Evolutionary conservation across 2,797 vertebrate species (phyloP).

Genomic region (Balearica regulorum): DNA sequence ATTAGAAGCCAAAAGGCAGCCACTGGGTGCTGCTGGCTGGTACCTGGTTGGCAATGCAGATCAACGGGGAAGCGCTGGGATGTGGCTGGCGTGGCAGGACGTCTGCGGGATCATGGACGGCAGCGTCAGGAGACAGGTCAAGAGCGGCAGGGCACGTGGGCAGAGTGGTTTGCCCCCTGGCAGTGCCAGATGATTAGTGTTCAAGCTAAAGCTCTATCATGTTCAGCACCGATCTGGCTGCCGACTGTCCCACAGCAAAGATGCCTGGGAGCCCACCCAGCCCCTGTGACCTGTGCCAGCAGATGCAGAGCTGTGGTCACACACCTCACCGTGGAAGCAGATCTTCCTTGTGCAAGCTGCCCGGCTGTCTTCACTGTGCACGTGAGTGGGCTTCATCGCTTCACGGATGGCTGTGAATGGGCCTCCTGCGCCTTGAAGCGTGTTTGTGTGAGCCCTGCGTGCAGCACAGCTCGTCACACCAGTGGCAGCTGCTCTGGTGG

Average conservation of each 20-base stretch:
- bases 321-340: not conserved
- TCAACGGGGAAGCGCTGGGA: rapidly evolving
- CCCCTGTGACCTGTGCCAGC: not conserved
- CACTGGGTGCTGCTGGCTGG: not conserved
- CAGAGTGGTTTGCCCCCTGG: not conserved
- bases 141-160: not conserved
- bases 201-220: not conserved
- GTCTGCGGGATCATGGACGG: not conserved
- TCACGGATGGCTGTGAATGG: not conserved
- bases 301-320: not conserved
- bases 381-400: rapidly evolving
- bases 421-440: not conserved
- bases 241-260: not conserved
- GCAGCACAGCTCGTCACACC: not conserved
- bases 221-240: not conserved
- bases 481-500: not conserved
- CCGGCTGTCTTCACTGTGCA: not conserved
- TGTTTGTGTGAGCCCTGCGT: not conserved
- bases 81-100: not conserved
- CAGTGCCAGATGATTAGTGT: not conserved
- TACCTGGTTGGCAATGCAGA: not conserved
- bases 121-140: not conserved
- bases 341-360: not conserved
- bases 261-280: not conserved
- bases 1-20: not conserved